phyloP scores from a whole-genome alignment of 2,888 invertebrate species.

The Phortica magna region DNA sequence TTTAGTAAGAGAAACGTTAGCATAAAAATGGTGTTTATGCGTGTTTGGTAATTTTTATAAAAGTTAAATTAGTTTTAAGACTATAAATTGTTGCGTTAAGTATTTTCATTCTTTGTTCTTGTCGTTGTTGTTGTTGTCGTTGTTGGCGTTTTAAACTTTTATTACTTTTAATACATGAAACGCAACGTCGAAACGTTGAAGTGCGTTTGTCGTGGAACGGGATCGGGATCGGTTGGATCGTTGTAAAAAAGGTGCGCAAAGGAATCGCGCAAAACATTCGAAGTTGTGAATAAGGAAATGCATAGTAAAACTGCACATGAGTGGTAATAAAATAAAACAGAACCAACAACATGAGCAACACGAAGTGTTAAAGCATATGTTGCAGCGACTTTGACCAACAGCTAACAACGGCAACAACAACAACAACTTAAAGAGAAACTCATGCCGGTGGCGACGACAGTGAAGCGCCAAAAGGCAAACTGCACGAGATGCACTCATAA shows the following conservation, averaged over 20 bases:
- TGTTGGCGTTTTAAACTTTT: slow-evolving; percentile 62
- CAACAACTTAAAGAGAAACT: neutral
- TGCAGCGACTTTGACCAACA: slow-evolving; percentile 45
- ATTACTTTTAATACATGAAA: slow-evolving; percentile 71
- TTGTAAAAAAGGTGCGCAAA: slow-evolving; percentile 41
- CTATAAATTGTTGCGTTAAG: slow-evolving; percentile 64
- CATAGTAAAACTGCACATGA: slow-evolving; percentile 65
- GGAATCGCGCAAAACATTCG: slow-evolving; percentile 43
- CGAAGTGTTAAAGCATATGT: slow-evolving; percentile 49
- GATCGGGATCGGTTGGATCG: too few relatives aligned
- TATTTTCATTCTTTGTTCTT: slow-evolving; percentile 28
- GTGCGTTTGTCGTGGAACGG: neutral
- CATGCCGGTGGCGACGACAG: slow-evolving; percentile 28
- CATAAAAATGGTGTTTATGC: slow-evolving; percentile 73
- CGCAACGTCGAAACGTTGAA: slow-evolving; percentile 38
- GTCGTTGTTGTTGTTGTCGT: slow-evolving; percentile 1
- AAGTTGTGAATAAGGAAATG: neutral
- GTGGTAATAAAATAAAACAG: slow-evolving; percentile 58
- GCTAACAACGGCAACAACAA: slow-evolving; percentile 39
- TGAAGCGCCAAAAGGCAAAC: slow-evolving; percentile 33
- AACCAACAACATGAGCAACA: slow-evolving; percentile 14
- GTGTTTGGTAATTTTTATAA: slow-evolving; percentile 72
- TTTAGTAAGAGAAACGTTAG: slow-evolving; percentile 61
- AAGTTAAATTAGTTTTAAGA: slow-evolving; percentile 72
- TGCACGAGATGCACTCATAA: slow-evolving; percentile 54